Base-by-base conservation (phyloP, 2,113 vertebrate species). In the Corvus moneduloides region DNA sequence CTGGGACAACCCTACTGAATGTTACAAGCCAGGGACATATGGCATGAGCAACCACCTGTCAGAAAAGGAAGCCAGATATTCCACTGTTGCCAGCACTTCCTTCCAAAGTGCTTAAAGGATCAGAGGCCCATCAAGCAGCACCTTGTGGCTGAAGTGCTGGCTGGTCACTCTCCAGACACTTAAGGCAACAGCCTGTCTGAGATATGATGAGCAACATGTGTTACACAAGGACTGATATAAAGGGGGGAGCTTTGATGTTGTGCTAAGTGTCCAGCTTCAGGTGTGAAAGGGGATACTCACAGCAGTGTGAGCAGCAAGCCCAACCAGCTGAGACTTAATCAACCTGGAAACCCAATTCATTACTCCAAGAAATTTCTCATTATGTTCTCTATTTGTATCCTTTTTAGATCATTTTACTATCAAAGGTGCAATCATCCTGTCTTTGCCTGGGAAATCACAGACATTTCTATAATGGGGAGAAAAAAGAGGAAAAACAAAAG, bases 241-340 rank as follows among this genome's bases (percentile, higher is more conserved):
- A 74, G 19, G 6, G 9, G 35, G 19, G 56, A 85, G 11, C 30
- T 88, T 78, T 0, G 0, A 4, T 19, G 21, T 26, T 27, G 13
- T 1, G 2, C 10, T 35, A 69, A 86, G 52, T 24, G 13, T 7
- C 24, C 68, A 80, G 49, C 37, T 66, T 67, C n/a, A 67, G 20
- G 22, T 73, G 17, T 52, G 52, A 88, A 85, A 93, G 17, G 18
- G 11, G 18, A 23, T 35, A 37, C 35, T 79, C n/a, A 56, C 27
- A 75, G 30, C 35, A 54, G 13, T 11, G 24, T 58, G 10, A 90
- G 16, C 22, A 89, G 81, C 44, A 76, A 87, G 41, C 37, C 28
- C 67, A 33, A 23, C 19, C 17, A 77, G 12, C 28, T 74, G 68
- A 35, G 28, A 49, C 39, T 61, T 61, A 68, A 43, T 18, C 9